A percentile compares a stretch with the other conserved stretches of the same genome.
phyloP scores from a whole-genome alignment of 2,113 vertebrate species.

The Poecilia latipinna region DNA sequence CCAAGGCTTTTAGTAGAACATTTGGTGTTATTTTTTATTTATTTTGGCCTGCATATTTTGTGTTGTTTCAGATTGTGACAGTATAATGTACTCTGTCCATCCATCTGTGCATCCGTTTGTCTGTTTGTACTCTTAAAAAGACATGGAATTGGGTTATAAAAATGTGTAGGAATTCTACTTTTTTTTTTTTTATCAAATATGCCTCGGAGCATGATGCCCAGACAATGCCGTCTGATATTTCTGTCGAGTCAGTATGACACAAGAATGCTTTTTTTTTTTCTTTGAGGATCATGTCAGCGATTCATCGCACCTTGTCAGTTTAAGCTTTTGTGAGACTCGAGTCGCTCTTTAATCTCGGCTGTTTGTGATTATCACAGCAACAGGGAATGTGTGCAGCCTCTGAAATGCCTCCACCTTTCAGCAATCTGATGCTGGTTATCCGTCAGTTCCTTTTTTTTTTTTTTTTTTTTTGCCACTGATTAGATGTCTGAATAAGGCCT shows the following conservation, averaged over 20 bases:
- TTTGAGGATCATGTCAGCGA: constrained; percentile 17
- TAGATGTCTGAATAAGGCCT: constrained; percentile 7
- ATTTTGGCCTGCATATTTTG: not conserved
- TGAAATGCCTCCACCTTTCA: constrained; percentile 38
- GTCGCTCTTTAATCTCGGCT: constrained; percentile 46
- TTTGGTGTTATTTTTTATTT: not conserved
- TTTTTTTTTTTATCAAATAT: not conserved
- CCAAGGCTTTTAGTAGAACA: constrained; percentile 2
- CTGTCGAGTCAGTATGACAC: constrained; percentile 23
- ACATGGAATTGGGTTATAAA: not conserved
- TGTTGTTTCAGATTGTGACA: not conserved
- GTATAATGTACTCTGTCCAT: not conserved
- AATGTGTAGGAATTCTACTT: not conserved
- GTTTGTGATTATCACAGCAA: constrained; percentile 40
- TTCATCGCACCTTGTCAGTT: constrained; percentile 34
- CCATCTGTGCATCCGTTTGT: not conserved
- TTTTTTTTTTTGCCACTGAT: not conserved
- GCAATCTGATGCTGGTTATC: constrained; percentile 35
- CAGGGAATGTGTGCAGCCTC: constrained; percentile 33
- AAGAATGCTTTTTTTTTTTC: constrained; percentile 1
- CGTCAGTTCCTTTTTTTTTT: constrained; percentile 5
- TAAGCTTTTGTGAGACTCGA: constrained; percentile 24
- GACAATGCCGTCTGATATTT: constrained; percentile 16
- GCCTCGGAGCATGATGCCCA: not conserved
- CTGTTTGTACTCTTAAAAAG: no score